These are phyloP conservation scores for Leptura quadrifasciata DNA, from an alignment of 2,888 invertebrate genomes.

Conservation along the genomic window DNA sequence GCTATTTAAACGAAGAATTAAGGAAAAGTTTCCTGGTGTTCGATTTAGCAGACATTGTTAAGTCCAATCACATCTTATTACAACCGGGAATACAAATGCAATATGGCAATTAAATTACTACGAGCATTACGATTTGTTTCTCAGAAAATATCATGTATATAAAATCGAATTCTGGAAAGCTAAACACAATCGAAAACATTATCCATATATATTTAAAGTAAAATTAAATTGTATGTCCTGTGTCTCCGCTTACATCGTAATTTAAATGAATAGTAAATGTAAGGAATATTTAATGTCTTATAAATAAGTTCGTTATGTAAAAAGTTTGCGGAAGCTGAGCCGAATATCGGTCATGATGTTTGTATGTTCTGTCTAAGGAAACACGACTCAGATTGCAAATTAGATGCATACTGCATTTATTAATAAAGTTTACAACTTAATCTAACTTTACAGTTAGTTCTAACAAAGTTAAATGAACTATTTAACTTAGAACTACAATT, in stretches of 20 bases:
- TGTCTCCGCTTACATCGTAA: neutral
- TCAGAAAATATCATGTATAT: too few species aligned
- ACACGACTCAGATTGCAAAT: constrained; percentile 45
- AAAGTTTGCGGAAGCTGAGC: constrained; percentile 8
- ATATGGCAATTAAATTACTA: too few species aligned
- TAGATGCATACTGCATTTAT: constrained; percentile 45
- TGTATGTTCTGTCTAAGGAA: constrained; percentile 34
- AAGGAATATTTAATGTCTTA: neutral
- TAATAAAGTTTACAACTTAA: constrained; percentile 46
- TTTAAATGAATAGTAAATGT: neutral
- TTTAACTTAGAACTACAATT: constrained; percentile 6
- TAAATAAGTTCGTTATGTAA: constrained; percentile 24
- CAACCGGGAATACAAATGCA: too few species aligned
- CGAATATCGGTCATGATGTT: constrained; percentile 12
- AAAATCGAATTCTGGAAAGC: too few species aligned
- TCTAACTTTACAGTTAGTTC: constrained; percentile 40
- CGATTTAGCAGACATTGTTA: too few species aligned
- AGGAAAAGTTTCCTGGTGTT: too few species aligned
- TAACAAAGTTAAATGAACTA: constrained; percentile 35
- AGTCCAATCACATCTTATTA: too few species aligned
- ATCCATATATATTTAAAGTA: too few species aligned
- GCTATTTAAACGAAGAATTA: too few species aligned
- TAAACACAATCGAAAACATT: too few species aligned
- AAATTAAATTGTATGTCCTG: too few species aligned
- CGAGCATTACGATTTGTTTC: too few species aligned